Evolutionary conservation across 2,888 invertebrate species (phyloP).

Genomic region (Limnephilus marmoratus): DNA sequence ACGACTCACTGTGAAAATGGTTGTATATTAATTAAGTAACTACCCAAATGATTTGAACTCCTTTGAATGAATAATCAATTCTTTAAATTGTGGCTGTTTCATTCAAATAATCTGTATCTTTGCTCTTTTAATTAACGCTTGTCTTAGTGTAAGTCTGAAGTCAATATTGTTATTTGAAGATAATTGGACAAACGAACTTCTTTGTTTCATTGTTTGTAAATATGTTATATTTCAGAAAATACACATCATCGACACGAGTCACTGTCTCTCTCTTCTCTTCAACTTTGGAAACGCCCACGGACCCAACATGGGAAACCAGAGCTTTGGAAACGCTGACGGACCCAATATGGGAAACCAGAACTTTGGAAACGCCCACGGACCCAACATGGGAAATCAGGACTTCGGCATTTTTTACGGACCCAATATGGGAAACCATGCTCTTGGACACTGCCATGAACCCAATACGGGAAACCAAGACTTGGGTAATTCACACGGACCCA

Average conservation of each 20-base stretch:
- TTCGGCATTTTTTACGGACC: slow-evolving; percentile 43
- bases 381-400: not conserved
- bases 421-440: slow-evolving; percentile 33
- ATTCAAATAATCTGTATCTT: not conserved
- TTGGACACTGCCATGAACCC: too few relatives aligned
- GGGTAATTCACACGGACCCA: slow-evolving; percentile 4
- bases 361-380: slow-evolving; percentile 48
- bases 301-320: slow-evolving; percentile 10
- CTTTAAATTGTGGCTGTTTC: not conserved
- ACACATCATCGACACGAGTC: slow-evolving; percentile 13
- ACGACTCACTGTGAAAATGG: not conserved
- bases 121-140: not conserved
- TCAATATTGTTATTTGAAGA: not conserved
- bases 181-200: too few relatives aligned
- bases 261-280: not conserved
- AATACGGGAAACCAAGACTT: slow-evolving; percentile 10
- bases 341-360: slow-evolving; percentile 34
- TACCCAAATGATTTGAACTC: not conserved
- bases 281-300: slow-evolving; percentile 39
- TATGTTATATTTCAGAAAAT: slow-evolving; percentile 28
- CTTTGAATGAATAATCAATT: not conserved
- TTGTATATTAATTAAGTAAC: not conserved
- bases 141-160: not conserved
- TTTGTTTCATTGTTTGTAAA: not conserved
- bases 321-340: slow-evolving; percentile 37